phyloP scores from a whole-genome alignment of 1,140 invertebrate species.

The Magallana gigas region DNA sequence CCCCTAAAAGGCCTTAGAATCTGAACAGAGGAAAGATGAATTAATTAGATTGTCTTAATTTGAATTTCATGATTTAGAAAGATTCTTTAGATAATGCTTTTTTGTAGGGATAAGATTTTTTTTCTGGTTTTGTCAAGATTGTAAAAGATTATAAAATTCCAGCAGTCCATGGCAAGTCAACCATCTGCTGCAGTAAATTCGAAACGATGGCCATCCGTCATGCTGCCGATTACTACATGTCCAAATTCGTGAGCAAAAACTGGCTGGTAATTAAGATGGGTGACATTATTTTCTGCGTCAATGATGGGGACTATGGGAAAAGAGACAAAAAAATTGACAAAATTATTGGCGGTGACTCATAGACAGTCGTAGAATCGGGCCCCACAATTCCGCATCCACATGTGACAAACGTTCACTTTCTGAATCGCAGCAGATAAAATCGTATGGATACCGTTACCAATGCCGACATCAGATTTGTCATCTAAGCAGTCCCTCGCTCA shows the following conservation, averaged over 20 bases:
- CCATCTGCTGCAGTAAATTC: conserved; percentile 31
- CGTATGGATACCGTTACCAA: conserved; percentile 7
- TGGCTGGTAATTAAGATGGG: conserved; percentile 14
- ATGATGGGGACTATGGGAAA: conserved; percentile 21
- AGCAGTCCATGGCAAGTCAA: neutral
- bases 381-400: too few species aligned
- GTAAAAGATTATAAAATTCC: conserved; percentile 5
- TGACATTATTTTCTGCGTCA: conserved; percentile 36
- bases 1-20: too few species aligned
- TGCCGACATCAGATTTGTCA: conserved; percentile 30
- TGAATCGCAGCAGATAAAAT: conserved; percentile 1
- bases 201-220: conserved; percentile 27
- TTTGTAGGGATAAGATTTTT: conserved; percentile 1
- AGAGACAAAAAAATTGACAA: neutral
- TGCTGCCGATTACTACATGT: conserved; percentile 3
- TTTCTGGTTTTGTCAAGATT: neutral
- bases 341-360: conserved; percentile 8
- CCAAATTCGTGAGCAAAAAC: neutral
- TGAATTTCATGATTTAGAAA: neutral
- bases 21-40: neutral
- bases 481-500: neutral
- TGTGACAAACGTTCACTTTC: neutral
- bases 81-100: neutral
- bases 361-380: neutral
- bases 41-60: neutral